Conservation (phyloP, 2,888 invertebrate species). For the Endomychus coccineus region DNA sequence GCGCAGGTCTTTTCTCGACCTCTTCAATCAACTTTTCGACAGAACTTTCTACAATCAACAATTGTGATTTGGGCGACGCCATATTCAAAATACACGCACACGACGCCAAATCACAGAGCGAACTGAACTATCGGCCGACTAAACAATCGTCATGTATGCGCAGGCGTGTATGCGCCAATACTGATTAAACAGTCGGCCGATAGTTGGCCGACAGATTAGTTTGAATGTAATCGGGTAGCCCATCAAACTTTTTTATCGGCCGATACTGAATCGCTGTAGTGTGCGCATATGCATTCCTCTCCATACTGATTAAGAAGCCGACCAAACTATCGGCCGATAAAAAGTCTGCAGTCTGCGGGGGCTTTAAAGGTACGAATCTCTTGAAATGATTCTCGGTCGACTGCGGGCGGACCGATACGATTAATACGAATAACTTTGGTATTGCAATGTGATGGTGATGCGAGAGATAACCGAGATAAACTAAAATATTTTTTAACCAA, state of each 20-base stretch:
- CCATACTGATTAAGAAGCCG: no score
- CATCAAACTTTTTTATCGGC: constrained; percentile 18
- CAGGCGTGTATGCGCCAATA: constrained; percentile 14
- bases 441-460: no score
- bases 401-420: no score
- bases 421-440: no score
- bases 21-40: constrained; percentile 7
- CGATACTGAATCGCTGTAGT: constrained; percentile 15
- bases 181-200: constrained; percentile 16
- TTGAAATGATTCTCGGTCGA: no score
- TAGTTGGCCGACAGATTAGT: constrained; percentile 13
- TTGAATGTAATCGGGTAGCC: constrained; percentile 14
- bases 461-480: no score
- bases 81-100: constrained; percentile 7
- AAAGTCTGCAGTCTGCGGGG: no score
- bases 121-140: no score
- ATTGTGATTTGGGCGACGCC: constrained; percentile 8
- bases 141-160: constrained; percentile 11
- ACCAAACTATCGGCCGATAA: no score
- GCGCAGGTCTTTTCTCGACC: constrained; percentile 6
- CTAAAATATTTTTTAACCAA: no score
- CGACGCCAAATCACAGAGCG: constrained; percentile 9
- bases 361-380: no score
- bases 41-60: constrained; percentile 6
- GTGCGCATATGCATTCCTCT: constrained; percentile 14